Percentiles rank a stretch among this genome's conserved stretches.
Conservation (phyloP, 2,888 invertebrate genomes). For the Andrena bucephala region DNA sequence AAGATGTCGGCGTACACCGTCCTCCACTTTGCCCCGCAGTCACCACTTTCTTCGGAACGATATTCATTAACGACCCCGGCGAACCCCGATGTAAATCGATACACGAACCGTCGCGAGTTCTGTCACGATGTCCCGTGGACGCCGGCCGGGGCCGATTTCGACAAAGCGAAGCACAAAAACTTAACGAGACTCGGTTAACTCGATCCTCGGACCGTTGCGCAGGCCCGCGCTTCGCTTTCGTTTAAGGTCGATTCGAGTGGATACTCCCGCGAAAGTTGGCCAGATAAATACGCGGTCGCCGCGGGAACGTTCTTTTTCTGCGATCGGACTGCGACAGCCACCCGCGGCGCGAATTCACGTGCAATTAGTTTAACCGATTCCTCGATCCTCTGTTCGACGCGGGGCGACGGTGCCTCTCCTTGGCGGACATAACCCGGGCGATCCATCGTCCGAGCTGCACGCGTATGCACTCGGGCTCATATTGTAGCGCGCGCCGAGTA, state of each 20-base stretch:
- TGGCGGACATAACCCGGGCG: slow-evolving; percentile 10
- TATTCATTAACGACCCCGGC: slow-evolving; percentile 18
- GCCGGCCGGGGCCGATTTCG: too few relatives aligned
- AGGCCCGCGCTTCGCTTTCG: neutral
- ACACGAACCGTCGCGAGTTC: too few relatives aligned
- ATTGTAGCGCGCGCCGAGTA: slow-evolving; percentile 80
- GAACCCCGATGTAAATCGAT: slow-evolving; percentile 9
- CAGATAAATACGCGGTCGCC: neutral
- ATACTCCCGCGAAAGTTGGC: too few relatives aligned
- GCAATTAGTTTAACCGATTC: slow-evolving; percentile 67
- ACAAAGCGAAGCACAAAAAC: too few relatives aligned
- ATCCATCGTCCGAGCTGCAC: slow-evolving; percentile 30
- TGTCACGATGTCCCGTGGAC: too few relatives aligned
- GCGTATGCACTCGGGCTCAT: slow-evolving; percentile 2
- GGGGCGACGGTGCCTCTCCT: slow-evolving; percentile 17
- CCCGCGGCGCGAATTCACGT: slow-evolving; percentile 54
- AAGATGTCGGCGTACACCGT: neutral
- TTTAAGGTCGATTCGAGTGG: neutral
- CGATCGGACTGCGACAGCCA: slow-evolving; percentile 12
- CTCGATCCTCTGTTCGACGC: slow-evolving; percentile 34
- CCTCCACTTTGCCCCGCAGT: neutral
- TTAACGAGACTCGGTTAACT: too few relatives aligned
- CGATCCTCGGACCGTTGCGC: neutral
- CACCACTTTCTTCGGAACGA: slow-evolving; percentile 2
- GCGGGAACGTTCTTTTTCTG: neutral